These are phyloP conservation scores for Coenobita brevimanus DNA, from an alignment of 1,140 invertebrate species.

Conservation along the genomic window DNA sequence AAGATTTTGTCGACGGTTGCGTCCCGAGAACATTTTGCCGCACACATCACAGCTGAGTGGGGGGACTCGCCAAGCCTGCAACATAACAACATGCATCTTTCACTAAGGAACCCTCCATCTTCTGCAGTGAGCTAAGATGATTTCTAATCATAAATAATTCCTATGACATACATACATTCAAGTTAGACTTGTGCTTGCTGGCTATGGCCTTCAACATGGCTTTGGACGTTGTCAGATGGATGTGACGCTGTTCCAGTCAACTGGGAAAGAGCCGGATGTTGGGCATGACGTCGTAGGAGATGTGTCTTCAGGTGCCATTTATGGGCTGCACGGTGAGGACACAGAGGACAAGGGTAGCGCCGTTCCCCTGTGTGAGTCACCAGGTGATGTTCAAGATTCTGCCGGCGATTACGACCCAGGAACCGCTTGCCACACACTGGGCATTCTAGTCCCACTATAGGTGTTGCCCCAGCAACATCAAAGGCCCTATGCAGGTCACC, in stretches of 20 bases:
- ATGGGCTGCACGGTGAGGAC: slow-evolving; percentile 65
- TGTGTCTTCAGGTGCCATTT: slow-evolving; percentile 69
- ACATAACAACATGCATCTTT: slow-evolving; percentile 65
- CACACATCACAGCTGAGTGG: slow-evolving; percentile 61
- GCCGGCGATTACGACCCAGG: slow-evolving; percentile 63
- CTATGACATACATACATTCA: slow-evolving; percentile 50
- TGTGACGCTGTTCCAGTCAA: slow-evolving; percentile 22
- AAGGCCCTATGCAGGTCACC: slow-evolving; percentile 57
- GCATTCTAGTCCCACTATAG: slow-evolving; percentile 61
- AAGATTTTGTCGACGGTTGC: slow-evolving; percentile 60
- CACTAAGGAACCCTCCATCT: slow-evolving; percentile 47
- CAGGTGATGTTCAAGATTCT: slow-evolving; percentile 67
- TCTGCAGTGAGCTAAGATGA: slow-evolving; percentile 32
- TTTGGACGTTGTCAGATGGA: slow-evolving; percentile 43
- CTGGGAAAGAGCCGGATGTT: slow-evolving; percentile 58
- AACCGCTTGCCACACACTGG: slow-evolving; percentile 67
- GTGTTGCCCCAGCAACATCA: slow-evolving; percentile 55
- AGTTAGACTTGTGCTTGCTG: slow-evolving; percentile 53
- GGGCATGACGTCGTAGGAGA: slow-evolving; percentile 59
- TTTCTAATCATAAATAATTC: slow-evolving; percentile 44
- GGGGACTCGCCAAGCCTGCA: slow-evolving; percentile 55
- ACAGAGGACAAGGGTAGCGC: slow-evolving; percentile 64
- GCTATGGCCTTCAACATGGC: slow-evolving; percentile 43
- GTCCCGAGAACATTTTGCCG: slow-evolving; percentile 57
- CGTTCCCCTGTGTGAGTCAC: slow-evolving; percentile 65